These are phyloP conservation scores for Bothrops jararaca DNA, from an alignment of 2,113 vertebrate genomes.

Conservation along the genomic window DNA sequence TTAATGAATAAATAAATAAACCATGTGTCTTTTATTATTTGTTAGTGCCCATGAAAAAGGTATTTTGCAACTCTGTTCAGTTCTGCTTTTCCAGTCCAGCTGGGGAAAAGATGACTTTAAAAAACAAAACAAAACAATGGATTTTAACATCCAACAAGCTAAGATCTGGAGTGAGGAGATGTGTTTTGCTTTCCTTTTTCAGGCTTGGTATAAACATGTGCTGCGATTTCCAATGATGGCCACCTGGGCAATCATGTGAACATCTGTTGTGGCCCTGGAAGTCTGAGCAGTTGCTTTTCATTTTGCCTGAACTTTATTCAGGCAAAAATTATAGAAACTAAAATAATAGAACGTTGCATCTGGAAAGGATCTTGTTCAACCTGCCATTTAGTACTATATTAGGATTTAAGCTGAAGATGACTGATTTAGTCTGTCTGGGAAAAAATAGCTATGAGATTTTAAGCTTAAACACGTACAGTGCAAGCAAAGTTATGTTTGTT, in stretches of 20 bases:
- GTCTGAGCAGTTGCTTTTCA: conserved; percentile 3
- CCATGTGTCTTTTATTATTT: neutral
- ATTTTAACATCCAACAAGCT: neutral
- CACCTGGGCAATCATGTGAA: neutral
- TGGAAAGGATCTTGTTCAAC: neutral
- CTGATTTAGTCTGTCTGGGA: neutral
- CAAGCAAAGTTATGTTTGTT: neutral
- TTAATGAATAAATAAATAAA: neutral
- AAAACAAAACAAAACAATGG: neutral
- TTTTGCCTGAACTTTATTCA: conserved; percentile 6
- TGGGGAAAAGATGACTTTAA: neutral
- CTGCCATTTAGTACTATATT: too few species aligned
- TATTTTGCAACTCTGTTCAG: neutral
- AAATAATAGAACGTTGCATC: neutral
- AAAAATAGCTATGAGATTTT: neutral
- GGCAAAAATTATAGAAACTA: neutral
- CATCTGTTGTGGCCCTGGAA: neutral
- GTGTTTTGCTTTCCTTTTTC: neutral
- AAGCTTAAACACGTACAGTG: neutral
- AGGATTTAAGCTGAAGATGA: neutral
- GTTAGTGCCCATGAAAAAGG: neutral
- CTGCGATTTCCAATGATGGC: neutral
- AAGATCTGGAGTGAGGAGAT: neutral
- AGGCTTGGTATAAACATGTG: neutral
- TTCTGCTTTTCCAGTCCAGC: neutral